Evolutionary conservation across 2,113 vertebrate genomes (phyloP).

Genomic region (Arvicanthis niloticus): DNA sequence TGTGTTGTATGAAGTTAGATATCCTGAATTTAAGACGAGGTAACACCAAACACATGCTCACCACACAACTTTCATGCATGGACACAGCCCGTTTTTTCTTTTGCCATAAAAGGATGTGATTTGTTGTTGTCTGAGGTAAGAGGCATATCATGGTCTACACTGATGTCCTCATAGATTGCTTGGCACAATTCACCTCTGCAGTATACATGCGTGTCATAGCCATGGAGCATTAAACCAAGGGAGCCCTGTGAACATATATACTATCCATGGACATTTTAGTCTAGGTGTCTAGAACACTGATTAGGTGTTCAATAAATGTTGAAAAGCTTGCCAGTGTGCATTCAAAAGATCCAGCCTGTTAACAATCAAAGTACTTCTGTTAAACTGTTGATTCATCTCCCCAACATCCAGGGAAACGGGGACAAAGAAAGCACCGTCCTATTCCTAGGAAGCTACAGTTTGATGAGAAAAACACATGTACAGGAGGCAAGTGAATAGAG

Average conservation of each 20-base stretch:
- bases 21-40: background rate
- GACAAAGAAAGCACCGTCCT: background rate
- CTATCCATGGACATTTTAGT: background rate
- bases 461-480: background rate
- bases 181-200: background rate
- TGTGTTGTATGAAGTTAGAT: background rate
- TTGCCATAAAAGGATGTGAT: background rate
- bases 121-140: background rate
- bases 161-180: background rate
- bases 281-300: background rate
- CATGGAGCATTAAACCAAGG: background rate
- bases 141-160: background rate
- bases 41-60: slow-evolving; percentile 20
- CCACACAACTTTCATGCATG: background rate
- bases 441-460: background rate
- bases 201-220: accelerated
- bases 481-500: background rate
- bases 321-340: background rate
- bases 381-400: slow-evolving; percentile 4
- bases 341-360: slow-evolving; percentile 7
- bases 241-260: background rate
- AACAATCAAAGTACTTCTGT: background rate
- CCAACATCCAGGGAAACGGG: background rate
- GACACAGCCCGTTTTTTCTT: background rate
- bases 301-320: background rate